Evolutionary conservation across 2,888 invertebrate genomes (phyloP).

Genomic region (Brachyptera putata): DNA sequence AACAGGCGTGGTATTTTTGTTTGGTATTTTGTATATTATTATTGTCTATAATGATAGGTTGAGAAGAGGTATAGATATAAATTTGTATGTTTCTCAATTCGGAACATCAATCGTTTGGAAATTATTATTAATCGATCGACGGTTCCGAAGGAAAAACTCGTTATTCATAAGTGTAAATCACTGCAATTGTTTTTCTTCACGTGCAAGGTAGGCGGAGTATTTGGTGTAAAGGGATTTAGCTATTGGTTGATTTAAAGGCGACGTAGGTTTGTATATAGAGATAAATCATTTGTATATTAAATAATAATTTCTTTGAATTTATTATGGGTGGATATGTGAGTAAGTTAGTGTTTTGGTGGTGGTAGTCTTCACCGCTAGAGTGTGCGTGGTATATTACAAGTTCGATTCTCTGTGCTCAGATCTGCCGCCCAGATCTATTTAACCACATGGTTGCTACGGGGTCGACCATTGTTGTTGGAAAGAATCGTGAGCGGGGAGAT

Average conservation of each 20-base stretch:
- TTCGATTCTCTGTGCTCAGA: not conserved
- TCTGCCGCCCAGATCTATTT: not conserved
- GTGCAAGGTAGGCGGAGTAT: not conserved
- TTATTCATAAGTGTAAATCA: not conserved
- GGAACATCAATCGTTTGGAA: not conserved
- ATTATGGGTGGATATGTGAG: conserved; percentile 11
- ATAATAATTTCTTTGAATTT: conserved; percentile 6
- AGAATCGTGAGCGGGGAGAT: not conserved
- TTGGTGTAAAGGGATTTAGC: not conserved
- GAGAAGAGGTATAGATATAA: not conserved
- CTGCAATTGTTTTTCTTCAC: conserved; percentile 2
- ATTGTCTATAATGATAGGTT: conserved; percentile 9
- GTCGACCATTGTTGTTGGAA: no score
- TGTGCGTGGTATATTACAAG: no score
- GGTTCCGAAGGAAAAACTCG: not conserved
- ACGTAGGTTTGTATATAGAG: conserved; percentile 1
- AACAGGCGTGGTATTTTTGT: not conserved
- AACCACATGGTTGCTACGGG: no score
- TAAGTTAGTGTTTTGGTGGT: not conserved
- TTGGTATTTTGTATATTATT: not conserved
- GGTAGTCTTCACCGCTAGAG: not conserved
- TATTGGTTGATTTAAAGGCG: conserved; percentile 13
- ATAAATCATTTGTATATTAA: conserved; percentile 15
- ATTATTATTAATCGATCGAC: not conserved
- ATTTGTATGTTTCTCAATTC: not conserved